Base-by-base conservation (phyloP, 2,113 vertebrate genomes). In the Corynorhinus townsendii region DNA sequence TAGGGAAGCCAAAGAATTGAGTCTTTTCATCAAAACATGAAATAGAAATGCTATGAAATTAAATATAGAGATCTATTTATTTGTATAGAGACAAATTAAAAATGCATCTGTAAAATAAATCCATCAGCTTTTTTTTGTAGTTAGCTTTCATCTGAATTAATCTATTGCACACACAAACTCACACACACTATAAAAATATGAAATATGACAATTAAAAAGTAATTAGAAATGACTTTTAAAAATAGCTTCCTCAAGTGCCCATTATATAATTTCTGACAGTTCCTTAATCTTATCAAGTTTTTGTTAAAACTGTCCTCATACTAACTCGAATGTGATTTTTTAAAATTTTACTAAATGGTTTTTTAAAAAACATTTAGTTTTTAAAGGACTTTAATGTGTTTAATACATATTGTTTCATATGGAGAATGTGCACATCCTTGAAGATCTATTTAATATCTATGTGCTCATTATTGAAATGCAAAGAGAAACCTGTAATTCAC, bases 41-140 rank as follows among this genome's bases (percentile, higher is more conserved):
- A 96, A 62, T 64, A 81, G 76, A 14, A 87, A 17, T 49, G 75
- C 83, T 90, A 40, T 5, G 56, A 85, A 95, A 95, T 77, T 91
- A 96, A 93, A 75, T 16, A 54, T 14, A 8, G 30, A 75, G 75
- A 86, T 94, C 75, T 75, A 68, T 93, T 91, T 97, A 95, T 96
- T 93, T 96, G 69, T 87, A 77, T 33, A 93, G 16, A 87, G 49
- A 94, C 28, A 97, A 97, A 95, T 94, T 97, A 95, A 97, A 98
- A 94, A 93, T 66, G 19, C 11, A 95, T 95, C 71, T 95, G n/a
- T 94, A 96, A 93, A 95, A 96, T 22, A 86, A 96, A 75, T 10
- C 68, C 81, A 16, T 86, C 68, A 86, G 83, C 38, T 92, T 93
- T 93, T 93, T 93, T 96, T 84, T 89, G 59, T 95, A 68, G 56